Conservation (phyloP, 1,140 invertebrate species). For the Grapholita molesta region DNA sequence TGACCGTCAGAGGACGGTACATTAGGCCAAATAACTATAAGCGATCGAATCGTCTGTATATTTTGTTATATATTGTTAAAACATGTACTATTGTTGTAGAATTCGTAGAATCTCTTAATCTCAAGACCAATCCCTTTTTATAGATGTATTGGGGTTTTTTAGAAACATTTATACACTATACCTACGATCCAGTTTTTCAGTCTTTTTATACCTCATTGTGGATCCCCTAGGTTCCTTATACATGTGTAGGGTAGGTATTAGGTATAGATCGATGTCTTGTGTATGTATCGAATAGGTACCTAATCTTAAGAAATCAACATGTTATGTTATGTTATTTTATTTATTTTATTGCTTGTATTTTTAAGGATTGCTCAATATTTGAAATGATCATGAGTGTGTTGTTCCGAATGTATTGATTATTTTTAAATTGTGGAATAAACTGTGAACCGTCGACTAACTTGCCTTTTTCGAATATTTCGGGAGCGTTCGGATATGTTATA, state of each 20-base stretch:
- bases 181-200: conserved; percentile 67
- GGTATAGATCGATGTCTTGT: conserved; percentile 35
- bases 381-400: conserved; percentile 34
- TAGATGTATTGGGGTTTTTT: conserved; percentile 67
- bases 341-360: conserved; percentile 37
- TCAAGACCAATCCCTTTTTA: conserved; percentile 73
- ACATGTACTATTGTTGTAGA: conserved; percentile 57
- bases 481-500: no score
- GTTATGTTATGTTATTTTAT: conserved; percentile 27
- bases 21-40: conserved; percentile 42
- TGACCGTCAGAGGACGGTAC: not conserved
- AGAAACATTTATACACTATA: conserved; percentile 67
- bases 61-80: conserved; percentile 73
- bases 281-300: conserved; percentile 21
- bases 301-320: conserved; percentile 18
- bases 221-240: conserved; percentile 58
- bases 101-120: conserved; percentile 66
- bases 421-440: not conserved
- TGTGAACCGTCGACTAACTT: no score
- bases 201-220: conserved; percentile 70
- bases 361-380: conserved; percentile 47
- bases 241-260: conserved; percentile 56
- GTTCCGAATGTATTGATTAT: conserved; percentile 24
- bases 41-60: conserved; percentile 52
- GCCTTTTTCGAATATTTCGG: not conserved